Evolutionary conservation across 2,113 vertebrate species (phyloP).

Genomic region (Sorex araneus): DNA sequence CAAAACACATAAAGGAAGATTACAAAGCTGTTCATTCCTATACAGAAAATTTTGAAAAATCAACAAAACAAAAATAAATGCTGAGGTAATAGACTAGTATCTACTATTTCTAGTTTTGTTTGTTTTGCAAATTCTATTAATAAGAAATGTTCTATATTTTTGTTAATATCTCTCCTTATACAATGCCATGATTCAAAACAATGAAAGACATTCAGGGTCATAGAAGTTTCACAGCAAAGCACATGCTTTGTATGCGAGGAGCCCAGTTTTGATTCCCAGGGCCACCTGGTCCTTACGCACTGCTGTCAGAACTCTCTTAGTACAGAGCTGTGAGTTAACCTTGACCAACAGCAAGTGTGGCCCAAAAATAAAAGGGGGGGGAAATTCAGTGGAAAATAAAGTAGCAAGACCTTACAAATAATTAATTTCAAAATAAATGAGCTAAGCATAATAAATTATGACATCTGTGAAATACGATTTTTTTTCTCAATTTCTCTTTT

Average conservation of each 20-base stretch:
- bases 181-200: background rate
- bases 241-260: no score
- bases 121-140: constrained; percentile 6
- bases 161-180: background rate
- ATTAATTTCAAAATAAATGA: constrained; percentile 32
- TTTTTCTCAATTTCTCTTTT: background rate
- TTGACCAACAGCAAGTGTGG: no score
- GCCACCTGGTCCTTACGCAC: no score
- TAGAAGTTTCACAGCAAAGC: no score
- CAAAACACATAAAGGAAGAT: background rate
- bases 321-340: no score
- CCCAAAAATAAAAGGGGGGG: background rate
- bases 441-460: background rate
- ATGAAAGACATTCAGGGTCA: background rate
- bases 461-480: background rate
- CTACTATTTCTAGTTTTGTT: background rate
- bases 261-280: no score
- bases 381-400: constrained; percentile 29
- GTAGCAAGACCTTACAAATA: background rate
- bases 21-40: background rate
- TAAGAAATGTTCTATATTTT: background rate
- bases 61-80: background rate
- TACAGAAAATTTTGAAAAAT: background rate
- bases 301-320: no score
- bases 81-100: background rate